Evolutionary conservation across 2,888 invertebrate species (phyloP).

Genomic region (Lymantria monacha): DNA sequence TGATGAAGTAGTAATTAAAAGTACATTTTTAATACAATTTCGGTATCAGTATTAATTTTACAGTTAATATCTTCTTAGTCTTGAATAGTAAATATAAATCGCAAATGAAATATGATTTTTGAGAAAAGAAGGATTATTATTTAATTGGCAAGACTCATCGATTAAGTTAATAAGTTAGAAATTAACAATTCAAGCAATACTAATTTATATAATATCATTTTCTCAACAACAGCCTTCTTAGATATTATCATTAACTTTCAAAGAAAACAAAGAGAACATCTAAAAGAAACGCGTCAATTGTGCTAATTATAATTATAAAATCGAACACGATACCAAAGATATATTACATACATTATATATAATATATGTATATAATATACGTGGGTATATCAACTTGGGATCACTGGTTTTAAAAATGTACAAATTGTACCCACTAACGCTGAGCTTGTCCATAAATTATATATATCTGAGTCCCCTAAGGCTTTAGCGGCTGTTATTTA

Average conservation of each 20-base stretch:
- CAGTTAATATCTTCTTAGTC: too few relatives aligned
- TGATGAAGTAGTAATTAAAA: too few relatives aligned
- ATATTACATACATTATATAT: constrained; percentile 14
- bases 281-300: not conserved
- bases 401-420: constrained; percentile 8
- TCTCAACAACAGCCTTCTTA: too few relatives aligned
- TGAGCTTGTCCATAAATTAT: constrained; percentile 13
- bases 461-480: constrained; percentile 9
- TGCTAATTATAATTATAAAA: not conserved
- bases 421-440: constrained; percentile 2
- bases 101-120: too few relatives aligned
- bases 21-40: too few relatives aligned
- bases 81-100: too few relatives aligned
- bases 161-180: too few relatives aligned
- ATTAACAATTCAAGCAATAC: too few relatives aligned
- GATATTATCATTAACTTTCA: not conserved
- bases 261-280: not conserved
- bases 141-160: too few relatives aligned
- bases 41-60: too few relatives aligned
- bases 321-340: constrained; percentile 14
- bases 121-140: too few relatives aligned
- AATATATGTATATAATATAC: constrained; percentile 4
- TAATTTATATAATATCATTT: too few relatives aligned
- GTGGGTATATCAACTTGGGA: constrained; percentile 22
- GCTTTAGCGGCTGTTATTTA: constrained; percentile 23